phyloP scores from a whole-genome alignment of 2,113 vertebrate species.

The Rhinopomastus cyanomelas region DNA sequence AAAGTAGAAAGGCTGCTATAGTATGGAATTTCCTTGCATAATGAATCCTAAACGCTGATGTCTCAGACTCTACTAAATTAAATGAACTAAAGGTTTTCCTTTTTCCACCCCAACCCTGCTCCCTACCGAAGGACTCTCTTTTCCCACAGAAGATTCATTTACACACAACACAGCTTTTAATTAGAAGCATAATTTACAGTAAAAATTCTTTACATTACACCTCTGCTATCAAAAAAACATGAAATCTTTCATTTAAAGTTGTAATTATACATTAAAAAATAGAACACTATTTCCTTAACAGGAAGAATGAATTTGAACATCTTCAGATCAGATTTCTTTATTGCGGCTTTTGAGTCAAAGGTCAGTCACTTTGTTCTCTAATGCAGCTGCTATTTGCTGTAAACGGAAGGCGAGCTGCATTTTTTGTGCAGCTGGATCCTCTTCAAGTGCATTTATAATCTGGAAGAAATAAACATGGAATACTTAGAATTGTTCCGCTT shows the following conservation, averaged over 20 bases:
- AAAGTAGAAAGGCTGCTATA: conserved; percentile 61
- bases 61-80: conserved; percentile 61
- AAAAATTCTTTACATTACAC: conserved; percentile 75
- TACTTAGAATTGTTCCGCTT: conserved; percentile 16
- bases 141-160: conserved; percentile 70
- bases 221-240: conserved; percentile 72
- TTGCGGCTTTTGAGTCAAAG: conserved; percentile 83
- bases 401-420: conserved; percentile 97
- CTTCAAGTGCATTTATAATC: conserved; percentile 95
- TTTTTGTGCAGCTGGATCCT: conserved; percentile 94
- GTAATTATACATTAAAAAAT: conserved; percentile 78
- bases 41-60: conserved; percentile 70
- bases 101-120: conserved; percentile 56
- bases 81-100: conserved; percentile 40
- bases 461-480: conserved; percentile 67
- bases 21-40: conserved; percentile 67
- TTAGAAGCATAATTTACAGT: conserved; percentile 78
- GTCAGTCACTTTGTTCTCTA: conserved; percentile 98
- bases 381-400: conserved; percentile 93
- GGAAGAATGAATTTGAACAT: conserved; percentile 74
- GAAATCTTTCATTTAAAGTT: conserved; percentile 72
- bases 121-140: conserved; percentile 53
- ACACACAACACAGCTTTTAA: conserved; percentile 74
- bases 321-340: conserved; percentile 70
- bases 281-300: conserved; percentile 77